phyloP scores from a whole-genome alignment of 2,113 vertebrate genomes.

The Nothocercus nigrocapillus region DNA sequence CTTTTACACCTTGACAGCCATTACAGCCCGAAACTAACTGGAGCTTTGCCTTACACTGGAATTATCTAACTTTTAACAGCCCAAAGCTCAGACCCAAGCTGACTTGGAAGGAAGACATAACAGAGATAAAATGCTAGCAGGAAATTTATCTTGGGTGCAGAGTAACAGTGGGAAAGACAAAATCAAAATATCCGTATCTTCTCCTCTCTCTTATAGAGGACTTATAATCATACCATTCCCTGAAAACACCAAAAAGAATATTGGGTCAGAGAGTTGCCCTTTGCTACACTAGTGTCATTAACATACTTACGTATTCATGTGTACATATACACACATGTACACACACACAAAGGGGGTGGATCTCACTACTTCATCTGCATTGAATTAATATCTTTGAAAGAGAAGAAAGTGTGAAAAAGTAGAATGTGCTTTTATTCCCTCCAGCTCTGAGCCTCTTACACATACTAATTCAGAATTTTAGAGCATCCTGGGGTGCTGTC shows the following conservation, averaged over 20 bases:
- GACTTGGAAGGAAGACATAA: conserved; percentile 61
- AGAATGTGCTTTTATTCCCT: not conserved
- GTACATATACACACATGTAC: not conserved
- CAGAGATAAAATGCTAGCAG: conserved; percentile 68
- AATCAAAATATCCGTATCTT: conserved; percentile 48
- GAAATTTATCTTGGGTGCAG: conserved; percentile 16
- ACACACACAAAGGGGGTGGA: not conserved
- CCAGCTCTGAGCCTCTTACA: not conserved
- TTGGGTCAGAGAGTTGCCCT: conserved; percentile 37
- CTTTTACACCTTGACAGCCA: conserved; percentile 47
- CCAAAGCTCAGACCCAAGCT: not conserved
- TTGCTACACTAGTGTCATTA: conserved; percentile 43
- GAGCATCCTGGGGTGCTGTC: not conserved
- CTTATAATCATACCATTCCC: conserved; percentile 21
- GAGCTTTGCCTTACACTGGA: conserved; percentile 29
- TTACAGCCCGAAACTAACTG: not conserved
- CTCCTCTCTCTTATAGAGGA: conserved; percentile 27
- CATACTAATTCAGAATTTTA: not conserved
- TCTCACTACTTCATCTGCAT: not conserved
- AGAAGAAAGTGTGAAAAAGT: not conserved
- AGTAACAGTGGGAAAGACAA: conserved; percentile 47
- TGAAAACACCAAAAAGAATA: conserved; percentile 18
- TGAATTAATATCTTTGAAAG: not conserved
- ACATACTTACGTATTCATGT: not conserved
- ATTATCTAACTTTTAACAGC: not conserved